These are phyloP conservation scores for Trichogramma evanescens DNA, from an alignment of 2,888 invertebrate genomes.

Conservation along the genomic window DNA sequence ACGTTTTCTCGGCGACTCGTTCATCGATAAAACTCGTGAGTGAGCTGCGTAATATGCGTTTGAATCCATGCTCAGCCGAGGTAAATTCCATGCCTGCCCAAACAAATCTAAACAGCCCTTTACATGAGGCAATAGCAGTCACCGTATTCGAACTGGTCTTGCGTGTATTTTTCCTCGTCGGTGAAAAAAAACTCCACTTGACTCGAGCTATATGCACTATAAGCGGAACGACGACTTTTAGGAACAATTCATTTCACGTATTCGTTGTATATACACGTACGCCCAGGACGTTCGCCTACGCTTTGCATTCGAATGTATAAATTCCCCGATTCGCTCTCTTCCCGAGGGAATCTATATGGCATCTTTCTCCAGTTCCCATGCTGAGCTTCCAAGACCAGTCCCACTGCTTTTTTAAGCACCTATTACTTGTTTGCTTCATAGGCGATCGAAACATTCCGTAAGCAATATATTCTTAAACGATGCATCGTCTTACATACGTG, in stretches of 20 bases:
- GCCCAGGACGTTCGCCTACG: slow-evolving; percentile 14
- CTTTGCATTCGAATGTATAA: slow-evolving; percentile 19
- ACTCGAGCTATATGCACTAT: not conserved
- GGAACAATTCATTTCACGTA: slow-evolving; percentile 21
- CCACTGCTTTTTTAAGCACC: slow-evolving; percentile 6
- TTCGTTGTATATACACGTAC: too few relatives aligned
- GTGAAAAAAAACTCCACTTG: too few relatives aligned
- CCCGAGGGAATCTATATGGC: too few relatives aligned
- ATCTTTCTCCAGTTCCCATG: not conserved
- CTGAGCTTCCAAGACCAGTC: slow-evolving; percentile 7
- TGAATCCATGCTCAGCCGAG: not conserved
- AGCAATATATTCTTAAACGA: too few relatives aligned
- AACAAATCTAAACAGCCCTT: slow-evolving; percentile 20
- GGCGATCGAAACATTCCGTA: not conserved
- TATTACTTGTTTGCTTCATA: not conserved
- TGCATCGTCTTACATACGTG: too few relatives aligned
- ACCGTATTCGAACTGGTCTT: slow-evolving; percentile 12
- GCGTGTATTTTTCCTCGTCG: too few relatives aligned
- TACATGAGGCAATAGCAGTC: slow-evolving; percentile 1
- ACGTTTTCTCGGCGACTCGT: too few relatives aligned
- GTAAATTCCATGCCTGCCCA: slow-evolving; percentile 12
- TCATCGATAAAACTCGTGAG: too few relatives aligned
- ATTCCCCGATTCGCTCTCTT: slow-evolving; percentile 16
- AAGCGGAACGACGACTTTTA: slow-evolving; percentile 18
- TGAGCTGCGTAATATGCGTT: too few relatives aligned